Conservation (phyloP, 1,140 invertebrate genomes). For the Dendroctonus ponderosae region DNA sequence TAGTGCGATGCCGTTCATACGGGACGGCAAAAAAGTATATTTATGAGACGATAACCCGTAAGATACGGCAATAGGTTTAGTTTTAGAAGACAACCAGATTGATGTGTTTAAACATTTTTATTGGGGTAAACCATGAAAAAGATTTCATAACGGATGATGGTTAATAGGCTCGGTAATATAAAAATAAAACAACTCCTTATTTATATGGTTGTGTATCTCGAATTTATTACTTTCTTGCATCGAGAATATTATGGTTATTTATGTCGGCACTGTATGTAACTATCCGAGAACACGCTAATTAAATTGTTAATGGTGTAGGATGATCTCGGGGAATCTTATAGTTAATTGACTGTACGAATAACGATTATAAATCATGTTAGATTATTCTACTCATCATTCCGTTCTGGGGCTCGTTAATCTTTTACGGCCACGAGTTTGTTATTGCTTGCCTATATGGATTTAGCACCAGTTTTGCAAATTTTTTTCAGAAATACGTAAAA, state of each 20-base stretch:
- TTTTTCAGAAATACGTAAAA: too few species aligned
- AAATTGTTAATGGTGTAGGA: conserved; percentile 26
- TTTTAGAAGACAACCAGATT: conserved; percentile 24
- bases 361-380: conserved; percentile 6
- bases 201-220: conserved; percentile 9
- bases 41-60: conserved; percentile 25
- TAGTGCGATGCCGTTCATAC: conserved; percentile 23
- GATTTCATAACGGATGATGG: conserved; percentile 25
- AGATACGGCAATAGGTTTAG: conserved; percentile 24
- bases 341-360: conserved; percentile 4
- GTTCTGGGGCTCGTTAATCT: too few species aligned
- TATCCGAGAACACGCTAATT: conserved; percentile 24
- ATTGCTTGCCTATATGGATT: too few species aligned
- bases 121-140: conserved; percentile 28
- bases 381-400: background rate
- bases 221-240: conserved; percentile 16
- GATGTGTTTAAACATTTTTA: conserved; percentile 29
- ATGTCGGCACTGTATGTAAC: conserved; percentile 16
- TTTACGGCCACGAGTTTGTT: too few species aligned
- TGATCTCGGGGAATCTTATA: conserved; percentile 14
- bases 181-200: conserved; percentile 24
- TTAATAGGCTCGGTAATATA: conserved; percentile 21
- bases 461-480: too few species aligned
- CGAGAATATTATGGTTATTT: conserved; percentile 19
- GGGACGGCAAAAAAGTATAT: conserved; percentile 19